Conservation (phyloP, 53 echinoderm and acorn worm species). For the Astropecten irregularis region DNA sequence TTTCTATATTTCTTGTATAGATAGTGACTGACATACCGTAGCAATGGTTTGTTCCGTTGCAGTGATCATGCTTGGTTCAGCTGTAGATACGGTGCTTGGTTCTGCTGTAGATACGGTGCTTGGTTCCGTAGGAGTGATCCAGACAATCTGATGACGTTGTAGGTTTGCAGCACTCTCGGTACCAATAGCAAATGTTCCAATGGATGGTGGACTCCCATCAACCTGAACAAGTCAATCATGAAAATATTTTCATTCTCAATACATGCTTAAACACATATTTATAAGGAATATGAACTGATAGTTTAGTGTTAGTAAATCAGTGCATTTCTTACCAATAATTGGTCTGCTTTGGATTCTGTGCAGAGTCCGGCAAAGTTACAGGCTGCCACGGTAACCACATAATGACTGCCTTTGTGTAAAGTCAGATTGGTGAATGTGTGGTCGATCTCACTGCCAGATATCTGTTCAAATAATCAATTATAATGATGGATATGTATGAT, state of each 20-base stretch:
- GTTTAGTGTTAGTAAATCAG: no score
- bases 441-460: conserved; percentile 45
- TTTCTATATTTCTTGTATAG: no score
- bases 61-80: no score
- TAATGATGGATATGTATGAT: neutral
- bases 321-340: conserved; percentile 30
- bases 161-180: conserved; percentile 60
- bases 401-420: conserved; percentile 60
- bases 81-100: no score
- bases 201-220: conserved; percentile 36
- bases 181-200: conserved; percentile 50
- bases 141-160: conserved; percentile 17
- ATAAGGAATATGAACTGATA: neutral
- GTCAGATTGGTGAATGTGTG: conserved; percentile 60
- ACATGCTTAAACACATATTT: neutral
- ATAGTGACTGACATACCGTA: no score
- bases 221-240: conserved; percentile 8
- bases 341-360: conserved; percentile 16
- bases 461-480: conserved; percentile 21
- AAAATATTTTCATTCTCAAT: neutral
- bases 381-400: conserved; percentile 32
- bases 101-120: no score
- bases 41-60: no score
- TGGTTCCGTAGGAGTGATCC: neutral
- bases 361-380: conserved; percentile 63